Evolutionary conservation across 2,797 vertebrate genomes (phyloP).

Genomic region (Craterocephalus amniculus): DNA sequence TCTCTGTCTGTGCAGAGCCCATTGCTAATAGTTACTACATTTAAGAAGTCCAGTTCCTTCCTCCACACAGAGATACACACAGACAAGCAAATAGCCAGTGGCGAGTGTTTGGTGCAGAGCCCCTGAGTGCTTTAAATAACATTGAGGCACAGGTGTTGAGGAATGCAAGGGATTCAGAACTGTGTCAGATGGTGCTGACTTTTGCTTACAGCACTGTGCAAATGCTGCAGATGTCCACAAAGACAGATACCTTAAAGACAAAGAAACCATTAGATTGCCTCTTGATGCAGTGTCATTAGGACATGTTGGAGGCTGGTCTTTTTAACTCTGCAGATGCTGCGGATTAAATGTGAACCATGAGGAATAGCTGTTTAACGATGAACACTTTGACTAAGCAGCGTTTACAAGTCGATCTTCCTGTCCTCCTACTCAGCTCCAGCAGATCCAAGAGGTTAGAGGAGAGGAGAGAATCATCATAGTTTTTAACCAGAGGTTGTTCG

Average conservation of each 20-base stretch:
- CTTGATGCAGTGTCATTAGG: conserved; percentile 67
- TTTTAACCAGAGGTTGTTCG: conserved; percentile 69
- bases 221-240: conserved; percentile 75
- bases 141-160: conserved; percentile 77
- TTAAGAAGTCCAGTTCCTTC: conserved; percentile 47
- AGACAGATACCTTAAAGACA: conserved; percentile 74
- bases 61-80: conserved; percentile 11
- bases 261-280: conserved; percentile 73
- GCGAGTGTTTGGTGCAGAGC: conserved; percentile 71
- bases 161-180: conserved; percentile 71
- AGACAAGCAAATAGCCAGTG: conserved; percentile 66
- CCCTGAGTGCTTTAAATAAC: conserved; percentile 79
- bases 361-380: conserved; percentile 61
- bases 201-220: conserved; percentile 76
- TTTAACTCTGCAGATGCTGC: conserved; percentile 60
- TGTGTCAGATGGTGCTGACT: conserved; percentile 77
- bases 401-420: conserved; percentile 52
- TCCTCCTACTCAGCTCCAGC: conserved; percentile 71
- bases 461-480: conserved; percentile 54
- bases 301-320: conserved; percentile 50
- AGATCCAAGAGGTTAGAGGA: conserved; percentile 67
- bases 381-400: conserved; percentile 59
- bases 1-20: conserved; percentile 26
- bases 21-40: conserved; percentile 62
- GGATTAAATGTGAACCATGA: conserved; percentile 63